Percentiles rank a stretch among this genome's conserved stretches.
These are phyloP conservation scores for Odocoileus virginianus DNA, from an alignment of 2,113 vertebrate genomes.

Conservation along the genomic window DNA sequence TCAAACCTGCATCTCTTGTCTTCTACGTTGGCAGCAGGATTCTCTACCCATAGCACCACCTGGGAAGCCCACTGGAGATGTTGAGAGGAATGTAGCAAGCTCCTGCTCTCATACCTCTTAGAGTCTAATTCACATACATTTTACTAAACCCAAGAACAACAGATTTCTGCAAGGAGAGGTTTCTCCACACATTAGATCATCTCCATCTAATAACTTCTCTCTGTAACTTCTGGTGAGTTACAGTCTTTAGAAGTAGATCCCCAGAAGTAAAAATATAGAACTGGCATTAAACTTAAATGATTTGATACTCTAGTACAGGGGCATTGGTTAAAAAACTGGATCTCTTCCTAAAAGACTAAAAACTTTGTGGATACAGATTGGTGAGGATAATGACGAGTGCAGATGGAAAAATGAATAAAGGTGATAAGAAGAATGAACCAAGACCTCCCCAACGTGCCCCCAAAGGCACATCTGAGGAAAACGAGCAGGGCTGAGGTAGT, in stretches of 20 bases:
- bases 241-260: neutral
- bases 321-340: neutral
- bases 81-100: neutral
- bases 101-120: neutral
- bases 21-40: neutral
- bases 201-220: too few species aligned
- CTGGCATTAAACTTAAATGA: neutral
- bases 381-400: neutral
- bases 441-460: fast-evolving
- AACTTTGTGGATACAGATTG: neutral
- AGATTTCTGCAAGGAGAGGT: neutral
- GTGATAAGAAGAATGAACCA: neutral
- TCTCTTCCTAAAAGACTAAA: neutral
- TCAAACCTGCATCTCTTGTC: neutral
- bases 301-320: neutral
- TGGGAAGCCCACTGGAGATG: neutral
- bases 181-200: neutral
- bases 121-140: neutral
- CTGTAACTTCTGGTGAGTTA: neutral
- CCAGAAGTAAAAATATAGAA: neutral
- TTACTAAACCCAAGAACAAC: neutral
- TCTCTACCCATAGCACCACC: neutral
- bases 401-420: neutral
- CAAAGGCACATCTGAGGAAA: neutral
- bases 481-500: fast-evolving